Evolutionary conservation across 2,113 vertebrate genomes (phyloP).

Genomic region (Caretta caretta): DNA sequence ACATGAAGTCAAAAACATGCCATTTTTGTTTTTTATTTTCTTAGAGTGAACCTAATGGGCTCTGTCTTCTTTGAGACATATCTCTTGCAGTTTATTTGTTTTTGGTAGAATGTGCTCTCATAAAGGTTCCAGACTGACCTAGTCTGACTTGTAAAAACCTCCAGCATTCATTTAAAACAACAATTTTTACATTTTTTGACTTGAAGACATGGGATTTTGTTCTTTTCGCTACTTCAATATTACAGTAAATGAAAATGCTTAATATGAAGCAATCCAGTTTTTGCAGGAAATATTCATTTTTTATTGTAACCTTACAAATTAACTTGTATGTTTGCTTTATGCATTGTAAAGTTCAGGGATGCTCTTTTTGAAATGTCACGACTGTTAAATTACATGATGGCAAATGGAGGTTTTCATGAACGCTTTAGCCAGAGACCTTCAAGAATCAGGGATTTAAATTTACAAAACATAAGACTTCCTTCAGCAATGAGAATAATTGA

Average conservation of each 20-base stretch:
- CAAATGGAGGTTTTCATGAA: not conserved
- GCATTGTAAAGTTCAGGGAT: not conserved
- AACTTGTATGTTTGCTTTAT: not conserved
- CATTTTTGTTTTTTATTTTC: not conserved
- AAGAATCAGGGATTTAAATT: not conserved
- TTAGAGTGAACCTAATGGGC: not conserved
- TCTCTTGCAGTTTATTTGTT: not conserved
- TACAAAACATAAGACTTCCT: not conserved
- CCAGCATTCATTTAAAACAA: not conserved
- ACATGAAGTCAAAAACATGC: not conserved
- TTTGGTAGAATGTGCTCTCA: not conserved
- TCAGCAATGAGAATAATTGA: not conserved
- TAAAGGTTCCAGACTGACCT: not conserved
- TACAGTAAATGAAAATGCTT: not conserved
- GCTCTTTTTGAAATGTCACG: not conserved
- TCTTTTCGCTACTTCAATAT: not conserved
- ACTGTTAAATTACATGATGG: not conserved
- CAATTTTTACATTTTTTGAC: fast-evolving
- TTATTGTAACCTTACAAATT: not conserved
- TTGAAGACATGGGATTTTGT: not conserved
- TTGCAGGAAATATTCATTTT: not conserved
- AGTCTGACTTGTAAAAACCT: not conserved
- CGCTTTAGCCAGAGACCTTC: not conserved
- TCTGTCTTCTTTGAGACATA: not conserved
- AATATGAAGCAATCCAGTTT: not conserved